phyloP scores from a whole-genome alignment of 2,797 vertebrate species.

The Schizopygopsis malacanthus region DNA sequence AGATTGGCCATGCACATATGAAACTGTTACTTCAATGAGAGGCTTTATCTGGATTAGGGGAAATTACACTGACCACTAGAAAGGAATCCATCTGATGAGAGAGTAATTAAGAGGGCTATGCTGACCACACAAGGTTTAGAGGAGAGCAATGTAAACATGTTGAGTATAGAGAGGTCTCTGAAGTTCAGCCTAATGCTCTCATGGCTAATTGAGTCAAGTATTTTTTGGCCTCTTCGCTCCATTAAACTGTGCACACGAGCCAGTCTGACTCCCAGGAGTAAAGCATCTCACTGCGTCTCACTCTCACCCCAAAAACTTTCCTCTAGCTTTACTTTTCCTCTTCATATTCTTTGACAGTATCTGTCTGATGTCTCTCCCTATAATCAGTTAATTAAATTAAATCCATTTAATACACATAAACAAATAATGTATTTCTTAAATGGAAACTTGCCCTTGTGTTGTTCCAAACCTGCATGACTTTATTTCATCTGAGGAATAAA shows the following conservation, averaged over 20 bases:
- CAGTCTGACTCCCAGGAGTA: slow-evolving; percentile 52
- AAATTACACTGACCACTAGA: slow-evolving; percentile 37
- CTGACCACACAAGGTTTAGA: slow-evolving; percentile 34
- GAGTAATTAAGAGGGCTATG: slow-evolving; percentile 23
- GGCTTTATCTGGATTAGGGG: slow-evolving; percentile 42
- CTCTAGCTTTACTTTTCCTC: not conserved
- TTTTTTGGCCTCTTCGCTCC: slow-evolving; percentile 61
- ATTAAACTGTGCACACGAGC: slow-evolving; percentile 63
- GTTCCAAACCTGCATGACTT: not conserved
- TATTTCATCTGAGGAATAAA: not conserved
- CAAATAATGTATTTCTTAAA: not conserved
- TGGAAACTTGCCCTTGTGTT: not conserved
- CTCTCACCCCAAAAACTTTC: slow-evolving; percentile 11
- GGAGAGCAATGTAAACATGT: slow-evolving; percentile 61
- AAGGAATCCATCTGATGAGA: slow-evolving; percentile 19
- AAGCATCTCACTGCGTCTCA: slow-evolving; percentile 15
- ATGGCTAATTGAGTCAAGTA: slow-evolving; percentile 67
- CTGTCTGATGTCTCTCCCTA: not conserved
- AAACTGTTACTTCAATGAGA: slow-evolving; percentile 27
- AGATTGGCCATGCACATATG: slow-evolving; percentile 20
- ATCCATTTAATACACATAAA: not conserved
- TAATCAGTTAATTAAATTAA: not conserved
- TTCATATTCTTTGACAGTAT: not conserved
- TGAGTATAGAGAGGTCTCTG: slow-evolving; percentile 47
- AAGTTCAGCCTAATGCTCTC: slow-evolving; percentile 54